Evolutionary conservation across 1,140 invertebrate species (phyloP), one percentile per base, ranked within the genome.

Genomic region (Andrena cerasifolii): DNA sequence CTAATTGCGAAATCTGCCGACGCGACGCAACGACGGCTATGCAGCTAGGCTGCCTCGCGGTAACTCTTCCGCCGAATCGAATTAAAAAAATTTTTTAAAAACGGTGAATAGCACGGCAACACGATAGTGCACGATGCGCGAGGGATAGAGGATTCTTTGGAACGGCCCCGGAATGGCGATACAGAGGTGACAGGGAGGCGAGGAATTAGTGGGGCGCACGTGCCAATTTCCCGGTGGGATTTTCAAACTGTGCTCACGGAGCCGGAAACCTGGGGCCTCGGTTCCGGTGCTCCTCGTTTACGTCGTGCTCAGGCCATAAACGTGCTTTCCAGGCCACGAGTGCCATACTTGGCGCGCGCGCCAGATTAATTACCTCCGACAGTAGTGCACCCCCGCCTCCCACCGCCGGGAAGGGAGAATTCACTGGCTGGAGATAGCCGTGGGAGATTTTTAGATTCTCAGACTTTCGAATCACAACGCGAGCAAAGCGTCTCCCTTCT

Each of bases 301-400:
- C 62, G 26, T 31, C 72, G 61, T 36, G 49, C 51, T 56, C 14
- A 33, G 40, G 31, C 61, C 45, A 56, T 53, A 66, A 79, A 79
- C 62, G 72, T 24, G 78, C 72, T 75, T 75, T 47, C 28, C 26
- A 45, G 45, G 61, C 53, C 62, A 66, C 51, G 61, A 79, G 77
- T 79, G 54, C 31, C 78, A 79, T 79, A 74, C 76, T 78, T 65
- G 77, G 31, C 54, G 61, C 28, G 63, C 47, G 47, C 40, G 54
- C 67, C 56, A 54, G 66, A 76, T 79, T 83, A 83, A 80, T 83
- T 83, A 66, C 59, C 67, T 67, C 54, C 63, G 16, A 72, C 33
- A 18, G 12, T 24, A 43, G 12, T 24, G 51, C 18, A 40, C 7
- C 18, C 7, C 26, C 47, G 75, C 51, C 36, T 36, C 21, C 53